Percentiles rank a stretch among this genome's conserved stretches.
phyloP scores from a whole-genome alignment of 92 coral and sea anemone species.

The Parazoanthus darwini region DNA sequence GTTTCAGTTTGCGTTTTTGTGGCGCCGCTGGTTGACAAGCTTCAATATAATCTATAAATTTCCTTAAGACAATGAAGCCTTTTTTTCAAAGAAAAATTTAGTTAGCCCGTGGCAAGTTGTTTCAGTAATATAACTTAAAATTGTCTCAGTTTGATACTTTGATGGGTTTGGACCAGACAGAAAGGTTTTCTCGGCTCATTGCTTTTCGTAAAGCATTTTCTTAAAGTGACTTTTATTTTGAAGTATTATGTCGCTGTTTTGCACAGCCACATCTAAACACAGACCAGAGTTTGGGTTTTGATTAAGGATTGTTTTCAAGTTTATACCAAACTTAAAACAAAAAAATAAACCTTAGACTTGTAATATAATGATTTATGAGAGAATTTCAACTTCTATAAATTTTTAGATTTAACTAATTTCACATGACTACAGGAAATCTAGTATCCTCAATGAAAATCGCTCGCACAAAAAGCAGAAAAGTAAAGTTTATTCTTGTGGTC shows the following conservation, averaged over 20 bases:
- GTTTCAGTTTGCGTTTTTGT: slow-evolving; percentile 2
- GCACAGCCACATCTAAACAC: background rate
- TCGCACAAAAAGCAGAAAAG: background rate
- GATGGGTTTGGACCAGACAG: slow-evolving; percentile 16
- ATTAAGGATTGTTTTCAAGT: slow-evolving; percentile 4
- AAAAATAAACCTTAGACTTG: slow-evolving; percentile 4
- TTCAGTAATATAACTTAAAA: slow-evolving; percentile 9
- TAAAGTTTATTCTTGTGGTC: background rate
- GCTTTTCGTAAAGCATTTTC: background rate
- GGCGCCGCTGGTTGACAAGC: slow-evolving; percentile 11
- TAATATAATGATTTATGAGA: slow-evolving; percentile 2
- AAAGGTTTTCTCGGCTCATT: background rate
- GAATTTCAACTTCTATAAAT: background rate
- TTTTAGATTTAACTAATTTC: slow-evolving; percentile 15
- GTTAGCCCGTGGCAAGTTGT: slow-evolving; percentile 40
- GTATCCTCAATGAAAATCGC: slow-evolving; percentile 12
- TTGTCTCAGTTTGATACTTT: slow-evolving; percentile 32
- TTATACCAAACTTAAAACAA: background rate
- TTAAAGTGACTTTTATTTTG: background rate
- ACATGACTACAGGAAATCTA: slow-evolving; percentile 23
- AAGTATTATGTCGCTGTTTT: background rate
- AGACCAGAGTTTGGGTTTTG: slow-evolving; percentile 1
- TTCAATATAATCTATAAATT: slow-evolving; percentile 15
- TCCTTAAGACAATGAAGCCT: slow-evolving; percentile 14
- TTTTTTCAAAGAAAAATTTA: slow-evolving; percentile 19